These are phyloP conservation scores for Porites cylindrica DNA, from an alignment of 92 coral and sea anemone genomes.

Conservation along the genomic window DNA sequence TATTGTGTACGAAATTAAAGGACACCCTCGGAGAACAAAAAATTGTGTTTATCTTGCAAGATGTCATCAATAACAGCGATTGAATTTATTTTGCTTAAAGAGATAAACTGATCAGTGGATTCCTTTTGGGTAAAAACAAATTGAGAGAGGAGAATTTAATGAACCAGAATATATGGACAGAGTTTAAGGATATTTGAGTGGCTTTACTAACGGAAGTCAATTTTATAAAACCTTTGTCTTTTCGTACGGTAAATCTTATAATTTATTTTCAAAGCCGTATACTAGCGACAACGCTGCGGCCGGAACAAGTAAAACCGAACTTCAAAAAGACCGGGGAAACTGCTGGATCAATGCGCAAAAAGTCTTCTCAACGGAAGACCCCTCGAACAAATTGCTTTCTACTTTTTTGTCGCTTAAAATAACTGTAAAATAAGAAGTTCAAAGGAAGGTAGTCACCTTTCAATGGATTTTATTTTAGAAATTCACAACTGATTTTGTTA, in stretches of 20 bases:
- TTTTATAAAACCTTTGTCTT: not conserved
- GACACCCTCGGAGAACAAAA: not conserved
- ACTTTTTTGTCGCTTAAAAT: no score
- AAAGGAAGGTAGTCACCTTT: no score
- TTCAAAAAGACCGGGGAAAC: no score
- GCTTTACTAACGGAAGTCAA: not conserved
- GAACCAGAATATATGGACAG: not conserved
- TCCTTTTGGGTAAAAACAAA: not conserved
- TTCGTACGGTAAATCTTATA: no score
- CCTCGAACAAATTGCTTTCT: no score
- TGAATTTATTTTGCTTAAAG: constrained; percentile 3
- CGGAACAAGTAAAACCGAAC: no score
- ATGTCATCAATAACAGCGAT: constrained; percentile 13
- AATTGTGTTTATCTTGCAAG: constrained; percentile 17
- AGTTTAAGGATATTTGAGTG: not conserved
- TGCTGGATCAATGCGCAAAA: no score
- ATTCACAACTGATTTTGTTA: not conserved
- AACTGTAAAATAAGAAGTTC: no score
- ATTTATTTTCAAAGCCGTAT: no score
- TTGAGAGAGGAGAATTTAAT: constrained; percentile 3
- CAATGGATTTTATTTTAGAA: no score
- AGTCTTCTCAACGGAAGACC: no score
- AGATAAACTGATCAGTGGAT: constrained; percentile 9
- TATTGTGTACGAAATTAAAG: not conserved
- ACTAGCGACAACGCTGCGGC: no score